These are phyloP conservation scores for Xestia c-nigrum DNA, from an alignment of 2,888 invertebrate species.

Conservation along the genomic window DNA sequence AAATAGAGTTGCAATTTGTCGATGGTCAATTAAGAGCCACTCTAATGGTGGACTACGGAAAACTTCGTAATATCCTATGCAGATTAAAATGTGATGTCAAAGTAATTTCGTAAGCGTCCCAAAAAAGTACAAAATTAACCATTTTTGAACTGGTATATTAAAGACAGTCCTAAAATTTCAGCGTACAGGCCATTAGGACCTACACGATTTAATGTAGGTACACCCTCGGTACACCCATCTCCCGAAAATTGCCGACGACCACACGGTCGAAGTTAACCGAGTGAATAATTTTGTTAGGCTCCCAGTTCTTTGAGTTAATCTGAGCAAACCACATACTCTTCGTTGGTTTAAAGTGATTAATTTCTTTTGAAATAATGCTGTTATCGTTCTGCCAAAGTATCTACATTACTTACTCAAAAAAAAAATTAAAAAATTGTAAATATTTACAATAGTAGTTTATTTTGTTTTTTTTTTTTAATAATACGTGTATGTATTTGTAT, in stretches of 20 bases:
- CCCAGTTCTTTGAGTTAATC: slow-evolving; percentile 37
- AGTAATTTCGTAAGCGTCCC: slow-evolving; percentile 1
- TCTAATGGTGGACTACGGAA: not conserved
- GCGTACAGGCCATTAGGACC: slow-evolving; percentile 52
- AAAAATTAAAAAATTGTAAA: no score
- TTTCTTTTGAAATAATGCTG: not conserved
- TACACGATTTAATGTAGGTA: slow-evolving; percentile 61
- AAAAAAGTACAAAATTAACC: slow-evolving; percentile 38
- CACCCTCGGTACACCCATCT: slow-evolving; percentile 49
- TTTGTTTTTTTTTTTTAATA: no score
- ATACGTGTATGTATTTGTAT: no score
- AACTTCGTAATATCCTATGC: not conserved
- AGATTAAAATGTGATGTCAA: slow-evolving; percentile 16
- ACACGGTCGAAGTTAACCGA: slow-evolving; percentile 59
- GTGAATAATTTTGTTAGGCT: slow-evolving; percentile 53
- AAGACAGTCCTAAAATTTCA: slow-evolving; percentile 50
- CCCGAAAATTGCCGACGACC: slow-evolving; percentile 55
- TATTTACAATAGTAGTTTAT: no score
- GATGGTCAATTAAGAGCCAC: not conserved
- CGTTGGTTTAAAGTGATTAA: slow-evolving; percentile 2
- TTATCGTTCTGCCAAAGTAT: not conserved
- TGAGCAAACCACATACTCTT: slow-evolving; percentile 5
- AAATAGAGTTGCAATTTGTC: no score
- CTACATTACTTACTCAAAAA: not conserved
- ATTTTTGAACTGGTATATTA: slow-evolving; percentile 32